These are phyloP conservation scores for Xanthostigma xanthostigma DNA, from an alignment of 2,888 invertebrate genomes.

Conservation along the genomic window DNA sequence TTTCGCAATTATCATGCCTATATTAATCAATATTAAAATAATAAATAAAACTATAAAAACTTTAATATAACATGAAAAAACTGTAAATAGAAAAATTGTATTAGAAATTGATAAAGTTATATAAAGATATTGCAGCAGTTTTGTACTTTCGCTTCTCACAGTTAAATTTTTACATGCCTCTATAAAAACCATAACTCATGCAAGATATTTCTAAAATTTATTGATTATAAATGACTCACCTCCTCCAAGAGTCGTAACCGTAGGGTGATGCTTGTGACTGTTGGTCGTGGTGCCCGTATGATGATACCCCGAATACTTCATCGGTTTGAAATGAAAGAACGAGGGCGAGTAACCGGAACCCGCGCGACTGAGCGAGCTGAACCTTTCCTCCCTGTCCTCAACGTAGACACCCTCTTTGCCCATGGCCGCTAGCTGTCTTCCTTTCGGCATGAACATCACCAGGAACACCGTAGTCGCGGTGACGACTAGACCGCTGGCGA, in stretches of 20 bases:
- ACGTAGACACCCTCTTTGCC: slow-evolving; percentile 76
- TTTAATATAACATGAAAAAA: no score
- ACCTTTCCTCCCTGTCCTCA: slow-evolving; percentile 68
- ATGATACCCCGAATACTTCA: slow-evolving; percentile 46
- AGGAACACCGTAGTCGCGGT: slow-evolving; percentile 76
- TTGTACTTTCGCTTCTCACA: no score
- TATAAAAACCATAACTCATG: no score
- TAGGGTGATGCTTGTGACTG: slow-evolving; percentile 20
- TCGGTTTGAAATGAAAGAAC: slow-evolving; percentile 85
- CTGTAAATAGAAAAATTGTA: no score
- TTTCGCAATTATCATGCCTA: no score
- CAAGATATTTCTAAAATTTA: no score
- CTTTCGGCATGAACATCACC: slow-evolving; percentile 89
- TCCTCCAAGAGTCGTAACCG: slow-evolving; percentile 23
- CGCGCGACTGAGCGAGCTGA: slow-evolving; percentile 61
- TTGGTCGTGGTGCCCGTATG: slow-evolving; percentile 16
- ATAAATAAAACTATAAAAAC: no score
- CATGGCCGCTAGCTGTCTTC: slow-evolving; percentile 79
- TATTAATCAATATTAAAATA: no score
- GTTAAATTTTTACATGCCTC: no score
- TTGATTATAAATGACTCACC: slow-evolving; percentile 14
- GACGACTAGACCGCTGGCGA: slow-evolving; percentile 77
- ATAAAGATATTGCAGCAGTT: no score
- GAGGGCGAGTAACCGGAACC: slow-evolving; percentile 81
- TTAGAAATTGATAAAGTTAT: no score